phyloP scores from a whole-genome alignment of 2,113 vertebrate genomes.

The Bujurquina vittata region DNA sequence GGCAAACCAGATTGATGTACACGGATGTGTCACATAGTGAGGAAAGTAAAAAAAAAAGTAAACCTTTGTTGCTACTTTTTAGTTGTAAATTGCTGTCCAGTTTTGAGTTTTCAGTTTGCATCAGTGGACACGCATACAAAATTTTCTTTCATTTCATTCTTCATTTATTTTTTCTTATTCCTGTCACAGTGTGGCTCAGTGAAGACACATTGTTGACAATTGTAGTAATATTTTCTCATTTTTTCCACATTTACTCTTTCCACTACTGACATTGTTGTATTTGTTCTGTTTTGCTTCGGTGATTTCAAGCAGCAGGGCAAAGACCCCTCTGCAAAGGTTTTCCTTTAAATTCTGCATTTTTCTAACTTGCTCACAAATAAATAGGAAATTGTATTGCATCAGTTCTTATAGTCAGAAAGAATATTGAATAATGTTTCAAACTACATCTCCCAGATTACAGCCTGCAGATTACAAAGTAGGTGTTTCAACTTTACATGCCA shows the following conservation, averaged over 20 bases:
- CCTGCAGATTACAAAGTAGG: background rate
- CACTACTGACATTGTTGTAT: background rate
- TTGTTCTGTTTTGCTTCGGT: constrained; percentile 2
- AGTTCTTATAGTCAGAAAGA: background rate
- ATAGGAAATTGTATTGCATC: background rate
- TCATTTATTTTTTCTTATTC: background rate
- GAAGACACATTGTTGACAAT: background rate
- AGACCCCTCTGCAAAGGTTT: background rate
- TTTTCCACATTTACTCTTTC: background rate
- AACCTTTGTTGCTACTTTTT: too few relatives aligned
- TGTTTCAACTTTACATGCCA: background rate
- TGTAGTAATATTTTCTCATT: background rate
- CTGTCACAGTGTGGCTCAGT: background rate
- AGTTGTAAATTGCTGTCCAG: background rate
- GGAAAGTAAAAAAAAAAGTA: too few relatives aligned
- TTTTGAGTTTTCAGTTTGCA: background rate
- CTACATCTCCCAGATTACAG: background rate
- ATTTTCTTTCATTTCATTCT: background rate
- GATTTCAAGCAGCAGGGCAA: background rate
- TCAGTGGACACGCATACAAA: background rate
- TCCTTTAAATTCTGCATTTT: background rate
- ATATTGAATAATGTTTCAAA: background rate
- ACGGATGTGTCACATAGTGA: too few relatives aligned
- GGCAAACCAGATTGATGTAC: background rate
- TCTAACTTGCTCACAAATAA: background rate